phyloP scores from a whole-genome alignment of 2,797 vertebrate species.

The Channa striata region DNA sequence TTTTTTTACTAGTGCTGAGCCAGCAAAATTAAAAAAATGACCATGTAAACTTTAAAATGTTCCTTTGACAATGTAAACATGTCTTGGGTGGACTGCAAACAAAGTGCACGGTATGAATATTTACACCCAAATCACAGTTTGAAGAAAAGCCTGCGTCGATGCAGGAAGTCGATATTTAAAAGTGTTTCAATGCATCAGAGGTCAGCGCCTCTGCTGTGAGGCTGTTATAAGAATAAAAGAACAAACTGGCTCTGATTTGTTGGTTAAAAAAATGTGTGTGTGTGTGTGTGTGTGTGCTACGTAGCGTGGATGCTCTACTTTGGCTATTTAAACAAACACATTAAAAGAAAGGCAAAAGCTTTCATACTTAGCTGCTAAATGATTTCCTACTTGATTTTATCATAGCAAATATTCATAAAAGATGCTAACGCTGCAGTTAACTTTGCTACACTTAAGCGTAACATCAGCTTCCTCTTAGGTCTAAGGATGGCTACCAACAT shows the following conservation, averaged over 20 bases:
- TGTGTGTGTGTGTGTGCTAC: constrained; percentile 26
- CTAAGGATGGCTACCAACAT: constrained; percentile 63
- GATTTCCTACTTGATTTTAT: constrained; percentile 41
- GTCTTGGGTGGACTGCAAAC: constrained; percentile 26
- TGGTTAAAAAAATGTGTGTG: constrained; percentile 5
- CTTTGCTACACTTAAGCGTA: constrained; percentile 64
- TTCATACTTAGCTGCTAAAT: constrained; percentile 54
- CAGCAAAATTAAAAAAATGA: constrained; percentile 12
- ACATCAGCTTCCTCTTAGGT: constrained; percentile 12
- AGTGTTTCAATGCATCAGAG: constrained; percentile 20
- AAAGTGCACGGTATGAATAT: constrained; percentile 47
- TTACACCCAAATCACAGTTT: constrained; percentile 65
- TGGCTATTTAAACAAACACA: constrained; percentile 55
- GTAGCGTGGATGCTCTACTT: constrained; percentile 63
- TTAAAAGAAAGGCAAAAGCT: constrained; percentile 60
- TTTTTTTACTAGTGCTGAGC: too few species aligned
- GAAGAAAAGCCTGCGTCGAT: constrained; percentile 38
- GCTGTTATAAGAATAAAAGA: constrained; percentile 18
- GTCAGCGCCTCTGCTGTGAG: constrained; percentile 14
- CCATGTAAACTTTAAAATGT: constrained; percentile 27
- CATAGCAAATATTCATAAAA: constrained; percentile 55
- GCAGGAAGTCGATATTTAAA: constrained; percentile 33
- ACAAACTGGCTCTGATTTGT: constrained; percentile 17
- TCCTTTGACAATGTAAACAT: constrained; percentile 38
- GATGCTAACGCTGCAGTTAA: constrained; percentile 40